These are phyloP conservation scores for Ethmia dodecea DNA, from an alignment of 2,888 invertebrate species.

Conservation along the genomic window DNA sequence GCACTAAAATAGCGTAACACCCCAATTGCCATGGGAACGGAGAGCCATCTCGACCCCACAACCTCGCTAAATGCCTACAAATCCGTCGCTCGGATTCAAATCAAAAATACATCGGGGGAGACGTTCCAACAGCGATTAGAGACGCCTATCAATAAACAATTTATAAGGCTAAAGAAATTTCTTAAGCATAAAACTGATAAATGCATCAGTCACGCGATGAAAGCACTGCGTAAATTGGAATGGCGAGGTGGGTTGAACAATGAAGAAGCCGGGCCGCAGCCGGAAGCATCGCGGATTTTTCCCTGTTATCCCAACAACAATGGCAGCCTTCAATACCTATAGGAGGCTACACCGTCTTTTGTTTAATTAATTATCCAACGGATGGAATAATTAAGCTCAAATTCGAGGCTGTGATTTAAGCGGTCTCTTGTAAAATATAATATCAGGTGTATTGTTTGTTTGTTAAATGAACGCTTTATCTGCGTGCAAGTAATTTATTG, in stretches of 20 bases:
- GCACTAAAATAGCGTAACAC: slow-evolving; percentile 75
- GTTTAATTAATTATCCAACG: slow-evolving; percentile 69
- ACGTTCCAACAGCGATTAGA: slow-evolving; percentile 55
- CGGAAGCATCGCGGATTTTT: slow-evolving; percentile 65
- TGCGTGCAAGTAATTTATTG: slow-evolving; percentile 41
- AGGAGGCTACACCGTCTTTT: slow-evolving; percentile 53
- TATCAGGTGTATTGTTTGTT: slow-evolving; percentile 54
- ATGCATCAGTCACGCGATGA: slow-evolving; percentile 60
- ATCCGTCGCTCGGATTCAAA: slow-evolving; percentile 57
- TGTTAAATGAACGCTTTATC: slow-evolving; percentile 49
- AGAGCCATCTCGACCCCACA: slow-evolving; percentile 35
- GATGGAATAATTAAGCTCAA: slow-evolving; percentile 64
- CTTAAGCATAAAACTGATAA: slow-evolving; percentile 52
- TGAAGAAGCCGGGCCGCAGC: slow-evolving; percentile 34
- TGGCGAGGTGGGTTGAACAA: slow-evolving; percentile 48
- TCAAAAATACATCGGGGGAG: slow-evolving; percentile 67
- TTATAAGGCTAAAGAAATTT: slow-evolving; percentile 54
- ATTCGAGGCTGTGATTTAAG: slow-evolving; percentile 55
- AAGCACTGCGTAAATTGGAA: slow-evolving; percentile 56
- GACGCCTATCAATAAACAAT: slow-evolving; percentile 68
- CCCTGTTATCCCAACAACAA: slow-evolving; percentile 59
- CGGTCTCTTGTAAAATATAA: slow-evolving; percentile 48
- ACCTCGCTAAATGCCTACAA: slow-evolving; percentile 66
- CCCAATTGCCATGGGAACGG: slow-evolving; percentile 68
- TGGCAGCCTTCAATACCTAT: slow-evolving; percentile 54